These are phyloP conservation scores for Patiria pectinifera DNA, from an alignment of 53 echinoderm and acorn worm species.

Conservation along the genomic window DNA sequence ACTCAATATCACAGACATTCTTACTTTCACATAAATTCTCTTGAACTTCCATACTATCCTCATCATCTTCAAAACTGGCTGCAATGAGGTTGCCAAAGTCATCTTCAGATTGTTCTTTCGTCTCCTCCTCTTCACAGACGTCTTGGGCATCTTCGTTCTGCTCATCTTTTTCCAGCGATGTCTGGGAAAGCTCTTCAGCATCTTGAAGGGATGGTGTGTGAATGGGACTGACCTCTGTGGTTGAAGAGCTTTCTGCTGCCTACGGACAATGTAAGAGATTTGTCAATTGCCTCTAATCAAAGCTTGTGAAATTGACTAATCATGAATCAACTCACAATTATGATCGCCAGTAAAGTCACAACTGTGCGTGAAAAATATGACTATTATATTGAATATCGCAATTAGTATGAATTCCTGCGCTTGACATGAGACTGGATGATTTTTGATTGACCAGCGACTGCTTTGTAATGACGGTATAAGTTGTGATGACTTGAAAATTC, in stretches of 20 bases:
- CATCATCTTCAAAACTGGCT: not conserved
- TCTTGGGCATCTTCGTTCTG: not conserved
- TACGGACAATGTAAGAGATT: not conserved
- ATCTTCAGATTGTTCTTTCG: conserved; percentile 7
- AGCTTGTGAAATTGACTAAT: too few species aligned
- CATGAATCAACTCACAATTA: too few species aligned
- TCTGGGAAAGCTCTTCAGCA: not conserved
- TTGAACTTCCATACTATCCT: not conserved
- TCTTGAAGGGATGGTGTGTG: not conserved
- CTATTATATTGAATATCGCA: too few species aligned
- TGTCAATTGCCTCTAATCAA: not conserved
- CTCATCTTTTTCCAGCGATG: conserved; percentile 7
- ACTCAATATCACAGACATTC: not conserved
- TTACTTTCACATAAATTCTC: conserved; percentile 13
- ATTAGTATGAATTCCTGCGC: too few species aligned
- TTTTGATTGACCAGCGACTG: too few species aligned
- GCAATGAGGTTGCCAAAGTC: not conserved
- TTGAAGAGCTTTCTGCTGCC: not conserved
- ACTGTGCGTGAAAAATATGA: too few species aligned
- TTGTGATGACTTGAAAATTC: too few species aligned
- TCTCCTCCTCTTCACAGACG: not conserved
- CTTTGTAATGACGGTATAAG: too few species aligned
- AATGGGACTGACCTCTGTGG: not conserved
- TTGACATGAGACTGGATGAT: too few species aligned
- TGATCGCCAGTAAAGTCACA: too few species aligned